Evolutionary conservation across 2,797 vertebrate genomes (phyloP).

Genomic region (Menidia menidia): DNA sequence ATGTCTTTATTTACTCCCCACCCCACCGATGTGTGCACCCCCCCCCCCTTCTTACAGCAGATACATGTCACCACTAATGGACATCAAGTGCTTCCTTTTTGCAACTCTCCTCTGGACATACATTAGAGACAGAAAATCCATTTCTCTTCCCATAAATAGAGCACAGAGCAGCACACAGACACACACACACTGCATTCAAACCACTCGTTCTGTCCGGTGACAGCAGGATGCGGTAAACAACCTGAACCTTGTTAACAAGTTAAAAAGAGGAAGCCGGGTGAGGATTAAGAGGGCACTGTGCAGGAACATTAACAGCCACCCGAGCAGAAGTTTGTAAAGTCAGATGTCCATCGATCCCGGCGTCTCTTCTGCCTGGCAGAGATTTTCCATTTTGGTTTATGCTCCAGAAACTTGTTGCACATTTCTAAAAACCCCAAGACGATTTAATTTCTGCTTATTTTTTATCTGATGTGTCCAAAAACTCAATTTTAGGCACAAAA

Average conservation of each 20-base stretch:
- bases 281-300: conserved; percentile 63
- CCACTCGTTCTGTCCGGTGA: conserved; percentile 35
- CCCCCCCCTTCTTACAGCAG: conserved; percentile 68
- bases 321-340: conserved; percentile 34
- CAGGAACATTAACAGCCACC: conserved; percentile 64
- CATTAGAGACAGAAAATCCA: conserved; percentile 75
- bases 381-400: conserved; percentile 12
- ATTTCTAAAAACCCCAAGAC: neutral
- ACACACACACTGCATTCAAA: conserved; percentile 13
- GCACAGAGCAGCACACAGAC: conserved; percentile 15
- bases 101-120: conserved; percentile 70
- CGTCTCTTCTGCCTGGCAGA: neutral
- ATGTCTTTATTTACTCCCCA: conserved; percentile 67
- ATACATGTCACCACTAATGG: conserved; percentile 84
- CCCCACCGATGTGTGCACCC: conserved; percentile 56
- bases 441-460: neutral
- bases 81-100: conserved; percentile 82
- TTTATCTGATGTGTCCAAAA: neutral
- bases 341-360: conserved; percentile 22
- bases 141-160: conserved; percentile 71
- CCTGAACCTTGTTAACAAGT: conserved; percentile 74
- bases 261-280: conserved; percentile 79
- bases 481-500: neutral
- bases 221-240: conserved; percentile 79
- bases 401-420: neutral